Evolutionary conservation across 2,888 invertebrate species (phyloP).

Genomic region (Carpatolechia fugitivella): DNA sequence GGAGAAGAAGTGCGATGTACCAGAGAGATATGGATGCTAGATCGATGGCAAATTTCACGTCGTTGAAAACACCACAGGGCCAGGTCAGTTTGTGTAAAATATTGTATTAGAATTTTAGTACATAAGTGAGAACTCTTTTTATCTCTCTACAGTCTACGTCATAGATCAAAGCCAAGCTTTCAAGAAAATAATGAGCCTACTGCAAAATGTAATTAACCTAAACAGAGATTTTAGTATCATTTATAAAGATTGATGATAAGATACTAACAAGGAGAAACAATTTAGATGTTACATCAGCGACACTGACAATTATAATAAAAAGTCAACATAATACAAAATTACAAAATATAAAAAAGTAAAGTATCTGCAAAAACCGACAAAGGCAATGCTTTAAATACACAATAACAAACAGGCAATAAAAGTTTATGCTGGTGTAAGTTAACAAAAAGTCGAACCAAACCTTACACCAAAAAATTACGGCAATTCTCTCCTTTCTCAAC

Average conservation of each 20-base stretch:
- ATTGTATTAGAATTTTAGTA: background rate
- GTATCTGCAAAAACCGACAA: background rate
- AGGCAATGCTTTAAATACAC: background rate
- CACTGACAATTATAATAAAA: background rate
- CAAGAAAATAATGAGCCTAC: too few species aligned
- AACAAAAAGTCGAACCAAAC: slow-evolving; percentile 11
- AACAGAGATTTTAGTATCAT: too few species aligned
- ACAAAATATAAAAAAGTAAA: background rate
- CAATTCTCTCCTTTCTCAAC: slow-evolving; percentile 40
- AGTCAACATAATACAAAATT: background rate
- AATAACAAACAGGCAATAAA: slow-evolving; percentile 6
- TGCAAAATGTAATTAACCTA: too few species aligned
- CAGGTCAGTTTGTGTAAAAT: slow-evolving; percentile 43
- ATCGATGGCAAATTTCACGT: slow-evolving; percentile 71
- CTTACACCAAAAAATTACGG: slow-evolving; percentile 28
- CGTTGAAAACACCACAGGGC: slow-evolving; percentile 62
- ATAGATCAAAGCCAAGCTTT: too few species aligned
- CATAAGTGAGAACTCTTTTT: too few species aligned
- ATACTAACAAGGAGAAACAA: background rate
- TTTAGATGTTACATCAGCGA: background rate
- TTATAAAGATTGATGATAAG: too few species aligned
- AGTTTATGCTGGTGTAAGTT: slow-evolving; percentile 9
- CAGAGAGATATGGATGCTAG: slow-evolving; percentile 68
- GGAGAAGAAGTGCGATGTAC: slow-evolving; percentile 65
- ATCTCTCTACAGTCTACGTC: too few species aligned